These are phyloP conservation scores for Pseudochirops cupreus DNA, from an alignment of 2,797 vertebrate genomes.

Conservation along the genomic window DNA sequence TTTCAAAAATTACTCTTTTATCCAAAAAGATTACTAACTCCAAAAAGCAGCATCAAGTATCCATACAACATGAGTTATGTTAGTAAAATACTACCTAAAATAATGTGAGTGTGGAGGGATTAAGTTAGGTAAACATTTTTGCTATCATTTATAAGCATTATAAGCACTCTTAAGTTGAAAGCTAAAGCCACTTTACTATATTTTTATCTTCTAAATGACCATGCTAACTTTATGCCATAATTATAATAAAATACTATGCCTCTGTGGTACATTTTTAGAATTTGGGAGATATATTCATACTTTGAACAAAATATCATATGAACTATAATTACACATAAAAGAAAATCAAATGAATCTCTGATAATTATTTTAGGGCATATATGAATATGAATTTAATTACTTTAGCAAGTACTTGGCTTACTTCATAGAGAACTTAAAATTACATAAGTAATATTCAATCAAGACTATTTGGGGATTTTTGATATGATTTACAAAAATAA, in stretches of 20 bases:
- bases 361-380: constrained; percentile 42
- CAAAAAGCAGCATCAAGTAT: not conserved
- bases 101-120: not conserved
- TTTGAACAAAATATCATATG: constrained; percentile 44
- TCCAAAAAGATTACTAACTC: not conserved
- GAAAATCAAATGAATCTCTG: constrained; percentile 35
- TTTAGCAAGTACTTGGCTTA: constrained; percentile 36
- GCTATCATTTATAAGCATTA: constrained; percentile 23
- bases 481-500: constrained; percentile 30
- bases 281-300: constrained; percentile 20
- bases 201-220: constrained; percentile 45
- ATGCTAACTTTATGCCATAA: not conserved
- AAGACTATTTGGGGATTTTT: constrained; percentile 19
- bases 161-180: not conserved
- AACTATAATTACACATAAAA: constrained; percentile 36
- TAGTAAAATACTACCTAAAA: constrained; percentile 46
- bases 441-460: constrained; percentile 6
- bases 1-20: not conserved
- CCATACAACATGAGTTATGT: constrained; percentile 23
- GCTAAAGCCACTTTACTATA: constrained; percentile 40
- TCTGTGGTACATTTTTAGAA: not conserved
- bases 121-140: constrained; percentile 8
- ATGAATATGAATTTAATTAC: constrained; percentile 36
- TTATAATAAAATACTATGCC: constrained; percentile 32
- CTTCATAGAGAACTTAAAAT: not conserved